phyloP scores from a whole-genome alignment of 2,797 vertebrate species.

The Hemibagrus guttatus region DNA sequence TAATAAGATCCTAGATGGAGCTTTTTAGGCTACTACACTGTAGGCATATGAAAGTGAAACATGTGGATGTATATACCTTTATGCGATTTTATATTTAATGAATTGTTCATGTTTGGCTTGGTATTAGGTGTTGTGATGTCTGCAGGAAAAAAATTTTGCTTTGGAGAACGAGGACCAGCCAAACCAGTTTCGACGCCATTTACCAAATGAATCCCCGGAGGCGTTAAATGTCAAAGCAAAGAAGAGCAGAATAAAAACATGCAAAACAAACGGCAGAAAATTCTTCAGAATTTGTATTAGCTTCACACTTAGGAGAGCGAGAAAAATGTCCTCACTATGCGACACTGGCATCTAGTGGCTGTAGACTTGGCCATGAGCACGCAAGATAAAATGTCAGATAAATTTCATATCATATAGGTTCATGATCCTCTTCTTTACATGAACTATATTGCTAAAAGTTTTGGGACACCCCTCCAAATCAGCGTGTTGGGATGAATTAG shows the following conservation, averaged over 20 bases:
- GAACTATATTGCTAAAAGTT: too few relatives aligned
- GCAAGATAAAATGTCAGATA: background rate
- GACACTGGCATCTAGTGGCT: constrained; percentile 22
- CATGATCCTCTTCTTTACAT: background rate
- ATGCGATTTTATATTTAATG: background rate
- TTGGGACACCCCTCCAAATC: too few relatives aligned
- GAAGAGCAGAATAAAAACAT: background rate
- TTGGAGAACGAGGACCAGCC: background rate
- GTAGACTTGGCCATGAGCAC: too few relatives aligned
- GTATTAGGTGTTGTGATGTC: background rate
- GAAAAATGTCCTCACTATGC: background rate
- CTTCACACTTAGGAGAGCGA: background rate
- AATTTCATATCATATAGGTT: background rate
- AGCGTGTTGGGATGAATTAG: too few relatives aligned
- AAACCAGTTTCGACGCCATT: constrained; percentile 24
- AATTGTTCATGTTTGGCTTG: constrained; percentile 4
- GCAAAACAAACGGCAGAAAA: background rate
- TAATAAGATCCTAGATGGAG: too few relatives aligned
- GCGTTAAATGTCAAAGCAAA: constrained; percentile 1
- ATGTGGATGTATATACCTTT: background rate
- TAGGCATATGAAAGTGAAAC: background rate
- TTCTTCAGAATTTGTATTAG: background rate
- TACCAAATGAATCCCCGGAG: background rate
- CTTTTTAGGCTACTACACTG: background rate
- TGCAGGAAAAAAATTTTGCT: background rate